Percentiles rank a stretch among this genome's conserved stretches.
These are phyloP conservation scores for Neopipo cinnamomea DNA, from an alignment of 2,113 vertebrate species.

Conservation along the genomic window DNA sequence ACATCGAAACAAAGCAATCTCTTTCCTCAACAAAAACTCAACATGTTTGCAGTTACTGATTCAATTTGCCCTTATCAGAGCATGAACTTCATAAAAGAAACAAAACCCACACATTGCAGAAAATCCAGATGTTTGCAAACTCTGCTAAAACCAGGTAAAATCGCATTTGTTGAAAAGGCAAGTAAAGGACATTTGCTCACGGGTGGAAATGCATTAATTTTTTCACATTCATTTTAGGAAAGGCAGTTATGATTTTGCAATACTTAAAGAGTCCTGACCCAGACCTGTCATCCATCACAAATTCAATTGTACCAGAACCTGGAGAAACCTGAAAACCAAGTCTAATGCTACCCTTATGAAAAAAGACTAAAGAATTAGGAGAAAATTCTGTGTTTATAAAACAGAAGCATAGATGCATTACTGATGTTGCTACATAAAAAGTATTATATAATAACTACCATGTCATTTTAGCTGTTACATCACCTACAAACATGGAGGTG, in stretches of 20 bases:
- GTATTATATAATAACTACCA: background rate
- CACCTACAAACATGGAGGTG: background rate
- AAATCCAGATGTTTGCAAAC: background rate
- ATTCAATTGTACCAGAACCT: background rate
- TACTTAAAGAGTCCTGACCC: background rate
- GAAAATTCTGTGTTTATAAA: background rate
- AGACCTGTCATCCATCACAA: rapidly evolving
- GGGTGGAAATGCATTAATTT: background rate
- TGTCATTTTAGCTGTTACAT: background rate
- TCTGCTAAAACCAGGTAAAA: background rate
- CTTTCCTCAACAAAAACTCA: background rate
- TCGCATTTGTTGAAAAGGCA: background rate
- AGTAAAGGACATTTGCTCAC: background rate
- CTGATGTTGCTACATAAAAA: background rate
- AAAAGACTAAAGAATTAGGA: background rate
- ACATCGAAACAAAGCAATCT: background rate
- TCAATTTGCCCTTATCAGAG: background rate
- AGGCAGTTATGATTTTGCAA: background rate
- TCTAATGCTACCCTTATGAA: background rate
- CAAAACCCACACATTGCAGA: background rate
- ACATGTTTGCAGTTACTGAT: background rate
- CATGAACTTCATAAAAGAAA: background rate
- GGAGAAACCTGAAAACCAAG: background rate
- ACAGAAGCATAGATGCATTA: background rate
- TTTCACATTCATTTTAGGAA: background rate